Evolutionary conservation across 2,888 invertebrate species (phyloP).

Genomic region (Tenthredo scrophulariae): DNA sequence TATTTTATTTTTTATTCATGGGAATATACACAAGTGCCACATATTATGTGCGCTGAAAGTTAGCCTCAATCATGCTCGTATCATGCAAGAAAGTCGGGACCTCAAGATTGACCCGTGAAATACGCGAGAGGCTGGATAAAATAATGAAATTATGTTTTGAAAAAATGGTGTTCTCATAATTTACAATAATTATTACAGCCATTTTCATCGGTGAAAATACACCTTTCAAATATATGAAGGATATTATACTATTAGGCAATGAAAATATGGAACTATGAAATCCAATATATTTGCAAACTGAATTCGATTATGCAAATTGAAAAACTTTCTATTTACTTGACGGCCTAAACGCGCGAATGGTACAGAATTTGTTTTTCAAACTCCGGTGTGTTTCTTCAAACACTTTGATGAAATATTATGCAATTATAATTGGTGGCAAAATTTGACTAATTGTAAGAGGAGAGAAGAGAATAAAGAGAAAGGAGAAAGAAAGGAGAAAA

Average conservation of each 20-base stretch:
- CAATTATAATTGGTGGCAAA: neutral
- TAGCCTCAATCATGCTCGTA: neutral
- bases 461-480: neutral
- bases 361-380: neutral
- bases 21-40: neutral
- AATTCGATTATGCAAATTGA: constrained; percentile 47
- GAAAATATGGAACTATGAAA: neutral
- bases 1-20: constrained; percentile 5
- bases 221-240: too few relatives aligned
- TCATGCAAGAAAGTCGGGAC: constrained; percentile 14
- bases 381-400: neutral
- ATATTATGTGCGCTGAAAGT: constrained; percentile 14
- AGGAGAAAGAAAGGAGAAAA: neutral
- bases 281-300: neutral
- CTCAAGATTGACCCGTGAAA: constrained; percentile 16
- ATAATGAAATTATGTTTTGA: too few relatives aligned
- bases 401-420: neutral
- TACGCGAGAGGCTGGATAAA: neutral
- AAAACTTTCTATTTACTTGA: constrained; percentile 42
- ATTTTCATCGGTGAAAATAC: neutral
- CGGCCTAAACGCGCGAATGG: neutral
- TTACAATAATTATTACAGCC: neutral
- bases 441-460: neutral
- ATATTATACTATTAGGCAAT: neutral
- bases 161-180: neutral